Percentiles rank a stretch among this genome's conserved stretches.
Evolutionary conservation across 1,140 invertebrate species (phyloP).

Genomic region (Cherax quadricarinatus): DNA sequence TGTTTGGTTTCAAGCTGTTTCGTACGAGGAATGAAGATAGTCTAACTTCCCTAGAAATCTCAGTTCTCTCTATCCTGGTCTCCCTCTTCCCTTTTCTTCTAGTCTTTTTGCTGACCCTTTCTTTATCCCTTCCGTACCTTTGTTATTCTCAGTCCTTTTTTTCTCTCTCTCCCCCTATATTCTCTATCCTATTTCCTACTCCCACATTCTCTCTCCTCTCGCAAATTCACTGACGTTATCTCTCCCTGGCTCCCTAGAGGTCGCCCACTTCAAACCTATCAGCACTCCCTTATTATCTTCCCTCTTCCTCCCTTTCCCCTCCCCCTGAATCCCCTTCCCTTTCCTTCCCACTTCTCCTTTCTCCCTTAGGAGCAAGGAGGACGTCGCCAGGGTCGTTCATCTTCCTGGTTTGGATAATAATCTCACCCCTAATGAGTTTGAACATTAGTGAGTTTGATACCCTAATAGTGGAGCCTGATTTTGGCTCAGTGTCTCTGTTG

Average conservation of each 20-base stretch:
- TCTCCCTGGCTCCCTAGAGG: neutral
- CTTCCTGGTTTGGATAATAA: slow-evolving; percentile 1
- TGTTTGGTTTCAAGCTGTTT: too few relatives aligned
- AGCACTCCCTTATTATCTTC: too few relatives aligned
- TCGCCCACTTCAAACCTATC: too few relatives aligned
- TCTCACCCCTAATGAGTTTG: neutral
- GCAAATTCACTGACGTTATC: neutral
- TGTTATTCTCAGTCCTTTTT: neutral
- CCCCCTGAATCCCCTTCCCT: neutral
- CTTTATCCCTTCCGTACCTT: neutral
- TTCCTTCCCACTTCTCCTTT: neutral
- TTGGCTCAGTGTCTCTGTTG: neutral
- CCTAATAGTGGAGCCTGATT: neutral
- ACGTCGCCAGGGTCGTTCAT: neutral
- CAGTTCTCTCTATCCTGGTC: neutral
- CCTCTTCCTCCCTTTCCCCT: too few relatives aligned
- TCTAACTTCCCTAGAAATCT: neutral
- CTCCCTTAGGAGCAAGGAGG: neutral
- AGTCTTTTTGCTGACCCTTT: neutral
- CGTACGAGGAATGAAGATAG: too few relatives aligned
- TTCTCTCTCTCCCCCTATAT: neutral
- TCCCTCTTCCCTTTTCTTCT: neutral
- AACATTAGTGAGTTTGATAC: neutral
- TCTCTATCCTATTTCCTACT: neutral
- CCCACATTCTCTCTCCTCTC: neutral